Evolutionary conservation across 2,797 vertebrate genomes (phyloP).

Genomic region (Phoeniculus purpureus): DNA sequence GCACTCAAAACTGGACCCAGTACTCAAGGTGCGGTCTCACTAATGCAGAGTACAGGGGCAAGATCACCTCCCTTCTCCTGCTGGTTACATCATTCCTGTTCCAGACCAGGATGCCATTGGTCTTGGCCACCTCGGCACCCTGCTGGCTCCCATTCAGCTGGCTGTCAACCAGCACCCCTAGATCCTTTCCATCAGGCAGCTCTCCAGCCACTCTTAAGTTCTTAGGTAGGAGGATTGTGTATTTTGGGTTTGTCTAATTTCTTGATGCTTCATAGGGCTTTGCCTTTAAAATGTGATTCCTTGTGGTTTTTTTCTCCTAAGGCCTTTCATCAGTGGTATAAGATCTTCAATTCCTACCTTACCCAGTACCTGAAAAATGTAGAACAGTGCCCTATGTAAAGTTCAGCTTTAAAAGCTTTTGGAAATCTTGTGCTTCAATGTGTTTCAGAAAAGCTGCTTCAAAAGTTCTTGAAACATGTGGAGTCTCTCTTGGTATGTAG

Average conservation of each 20-base stretch:
- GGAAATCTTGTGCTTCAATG: neutral
- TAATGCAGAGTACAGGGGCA: too few relatives aligned
- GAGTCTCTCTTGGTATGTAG: rapidly evolving
- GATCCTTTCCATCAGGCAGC: too few relatives aligned
- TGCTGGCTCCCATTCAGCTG: too few relatives aligned
- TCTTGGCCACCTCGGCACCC: too few relatives aligned
- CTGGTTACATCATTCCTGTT: too few relatives aligned
- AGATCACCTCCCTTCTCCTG: too few relatives aligned
- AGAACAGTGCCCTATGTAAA: neutral
- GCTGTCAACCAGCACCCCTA: too few relatives aligned
- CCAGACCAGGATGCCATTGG: too few relatives aligned
- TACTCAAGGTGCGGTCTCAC: too few relatives aligned
- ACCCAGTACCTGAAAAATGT: too few relatives aligned
- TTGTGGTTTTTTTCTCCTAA: neutral
- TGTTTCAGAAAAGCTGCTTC: neutral
- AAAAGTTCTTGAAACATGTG: rapidly evolving
- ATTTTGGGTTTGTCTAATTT: neutral
- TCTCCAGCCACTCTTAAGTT: too few relatives aligned
- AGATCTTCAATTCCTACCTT: neutral
- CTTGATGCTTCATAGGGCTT: neutral
- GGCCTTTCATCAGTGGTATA: rapidly evolving
- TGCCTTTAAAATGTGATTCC: neutral
- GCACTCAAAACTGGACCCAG: too few relatives aligned
- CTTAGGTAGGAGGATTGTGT: neutral
- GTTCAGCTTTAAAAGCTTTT: neutral